These are phyloP conservation scores for Eristalinus aeneus DNA, from an alignment of 2,888 invertebrate species.

Conservation along the genomic window DNA sequence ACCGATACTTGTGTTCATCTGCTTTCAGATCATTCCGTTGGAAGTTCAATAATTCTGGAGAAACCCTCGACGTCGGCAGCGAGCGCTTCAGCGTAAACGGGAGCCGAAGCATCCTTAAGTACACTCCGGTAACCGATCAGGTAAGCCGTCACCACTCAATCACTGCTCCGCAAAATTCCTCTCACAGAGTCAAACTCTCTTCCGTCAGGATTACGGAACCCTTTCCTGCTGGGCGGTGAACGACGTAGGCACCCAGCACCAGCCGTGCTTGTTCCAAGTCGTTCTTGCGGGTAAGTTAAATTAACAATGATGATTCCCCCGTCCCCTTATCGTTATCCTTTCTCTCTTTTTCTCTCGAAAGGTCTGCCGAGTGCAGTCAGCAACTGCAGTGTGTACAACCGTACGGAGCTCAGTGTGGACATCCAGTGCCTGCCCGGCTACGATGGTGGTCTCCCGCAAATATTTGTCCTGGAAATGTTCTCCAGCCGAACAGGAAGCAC, in stretches of 20 bases:
- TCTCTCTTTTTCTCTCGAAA: constrained; percentile 76
- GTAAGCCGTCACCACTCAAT: constrained; percentile 73
- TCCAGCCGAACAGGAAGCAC: constrained; percentile 80
- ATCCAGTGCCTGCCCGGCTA: constrained; percentile 92
- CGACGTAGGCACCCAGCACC: constrained; percentile 90
- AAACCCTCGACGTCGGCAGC: constrained; percentile 90
- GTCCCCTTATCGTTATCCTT: constrained; percentile 40
- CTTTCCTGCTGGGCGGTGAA: constrained; percentile 93
- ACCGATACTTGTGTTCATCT: background rate
- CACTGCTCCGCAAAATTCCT: background rate
- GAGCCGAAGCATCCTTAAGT: constrained; percentile 86
- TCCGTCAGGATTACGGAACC: constrained; percentile 88
- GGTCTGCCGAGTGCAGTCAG: constrained; percentile 92
- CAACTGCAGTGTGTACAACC: constrained; percentile 92
- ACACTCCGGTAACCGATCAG: constrained; percentile 84
- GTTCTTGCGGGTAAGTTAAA: constrained; percentile 89
- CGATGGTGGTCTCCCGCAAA: constrained; percentile 94
- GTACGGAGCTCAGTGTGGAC: constrained; percentile 90
- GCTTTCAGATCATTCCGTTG: constrained; percentile 89
- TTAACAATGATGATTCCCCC: constrained; percentile 35
- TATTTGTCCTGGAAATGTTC: constrained; percentile 90
- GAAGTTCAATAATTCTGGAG: constrained; percentile 97
- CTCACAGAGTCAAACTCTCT: background rate
- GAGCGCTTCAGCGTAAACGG: constrained; percentile 90
- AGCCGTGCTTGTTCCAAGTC: constrained; percentile 93